These are phyloP conservation scores for Lamellibrachia luymesi DNA, from an alignment of 1,140 invertebrate genomes.

Conservation along the genomic window DNA sequence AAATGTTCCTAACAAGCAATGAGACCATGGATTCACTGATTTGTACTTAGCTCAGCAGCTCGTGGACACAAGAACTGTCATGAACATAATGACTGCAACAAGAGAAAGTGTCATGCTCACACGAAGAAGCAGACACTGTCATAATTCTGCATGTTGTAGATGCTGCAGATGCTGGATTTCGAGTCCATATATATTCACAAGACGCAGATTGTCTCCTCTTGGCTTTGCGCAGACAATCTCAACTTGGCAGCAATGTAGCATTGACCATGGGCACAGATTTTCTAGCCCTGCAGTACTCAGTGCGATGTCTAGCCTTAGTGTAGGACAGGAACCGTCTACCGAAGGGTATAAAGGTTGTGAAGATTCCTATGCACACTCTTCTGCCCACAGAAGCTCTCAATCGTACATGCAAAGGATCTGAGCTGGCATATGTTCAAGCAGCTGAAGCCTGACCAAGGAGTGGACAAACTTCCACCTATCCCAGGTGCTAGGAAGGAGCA, in stretches of 20 bases:
- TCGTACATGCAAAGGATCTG: too few relatives aligned
- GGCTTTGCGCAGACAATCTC: neutral
- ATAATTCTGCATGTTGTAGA: constrained; percentile 10
- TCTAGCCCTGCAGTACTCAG: too few relatives aligned
- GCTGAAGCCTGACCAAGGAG: too few relatives aligned
- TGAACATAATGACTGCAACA: neutral
- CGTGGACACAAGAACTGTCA: neutral
- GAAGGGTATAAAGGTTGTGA: too few relatives aligned
- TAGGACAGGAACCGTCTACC: too few relatives aligned
- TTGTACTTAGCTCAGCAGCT: neutral
- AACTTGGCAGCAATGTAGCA: neutral
- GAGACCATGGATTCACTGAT: neutral
- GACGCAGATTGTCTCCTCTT: constrained; percentile 1
- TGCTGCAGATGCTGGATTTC: neutral
- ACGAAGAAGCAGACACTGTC: constrained; percentile 14
- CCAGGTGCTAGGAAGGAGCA: too few relatives aligned
- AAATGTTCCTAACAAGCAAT: neutral
- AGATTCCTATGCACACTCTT: too few relatives aligned
- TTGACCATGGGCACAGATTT: constrained; percentile 7
- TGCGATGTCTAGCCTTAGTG: too few relatives aligned
- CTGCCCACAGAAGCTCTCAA: too few relatives aligned
- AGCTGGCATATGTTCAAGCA: too few relatives aligned
- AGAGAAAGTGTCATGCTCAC: neutral
- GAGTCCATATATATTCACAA: constrained; percentile 10
- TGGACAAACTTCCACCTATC: too few relatives aligned